Base-by-base conservation (phyloP, 2,888 invertebrate genomes). In the Lepidocyrtoides sp. region DNA sequence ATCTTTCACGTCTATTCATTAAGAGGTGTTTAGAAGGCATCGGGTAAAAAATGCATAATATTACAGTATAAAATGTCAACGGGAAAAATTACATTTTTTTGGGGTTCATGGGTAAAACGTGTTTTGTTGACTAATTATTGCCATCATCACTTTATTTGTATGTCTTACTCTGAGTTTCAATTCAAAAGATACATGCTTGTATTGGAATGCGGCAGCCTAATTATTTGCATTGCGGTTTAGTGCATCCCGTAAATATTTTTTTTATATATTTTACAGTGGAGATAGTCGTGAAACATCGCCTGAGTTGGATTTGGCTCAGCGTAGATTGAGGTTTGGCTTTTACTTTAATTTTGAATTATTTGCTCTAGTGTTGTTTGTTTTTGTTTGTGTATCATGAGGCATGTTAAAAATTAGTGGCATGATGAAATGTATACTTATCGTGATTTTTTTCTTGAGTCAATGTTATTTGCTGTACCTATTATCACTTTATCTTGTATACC, bases 221-320 rank as follows among this genome's bases (percentile, higher is more conserved):
- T 36, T 72, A 41, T 0, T 51, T 26, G 57, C 8, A 29, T 23
- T 79, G 79, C 32, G 32, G 23, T 36, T 82, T 82, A 60, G 82
- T 82, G 63, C 82, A 82, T 82, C 81, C 81, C 32, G 81, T 85
- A 72, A 10, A 84, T 85, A n/a, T 54, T 88, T 88, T 69, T 81
- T 77, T 63, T 29, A 29, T 79, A 36, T 89, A 66, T 91, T 89
- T 91, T 91, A 88, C 91, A 94, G 93, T 91, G 92, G 93, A 88
- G 94, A 94, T 87, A 94, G 94, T 93, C 94, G 94, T 77, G 94
- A 94, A 81, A 89, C 93, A 86, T 93, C 93, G 69, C 94, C 94
- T 79, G 94, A 94, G 81, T 91, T 94, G 92, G 94, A 94, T 92
- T 93, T 94, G 84, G 93, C 93, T 86, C 94, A 93, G 72, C 93